Percentiles rank a stretch among this genome's conserved stretches.
Conservation (phyloP, 2,888 invertebrate genomes). For the Leptopilina myrica region DNA sequence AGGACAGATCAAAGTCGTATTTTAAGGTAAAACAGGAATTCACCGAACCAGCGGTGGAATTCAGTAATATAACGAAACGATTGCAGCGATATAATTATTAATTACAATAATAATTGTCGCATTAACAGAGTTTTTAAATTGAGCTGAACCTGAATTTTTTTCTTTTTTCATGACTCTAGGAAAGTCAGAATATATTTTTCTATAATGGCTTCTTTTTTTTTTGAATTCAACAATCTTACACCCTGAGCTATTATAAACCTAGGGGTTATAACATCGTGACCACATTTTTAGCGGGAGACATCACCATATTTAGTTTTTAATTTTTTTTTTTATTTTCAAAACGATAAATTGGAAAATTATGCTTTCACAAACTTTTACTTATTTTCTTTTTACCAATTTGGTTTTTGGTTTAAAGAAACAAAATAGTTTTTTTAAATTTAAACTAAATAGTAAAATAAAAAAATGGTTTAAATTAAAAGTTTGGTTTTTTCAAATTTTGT, state of each 20-base stretch:
- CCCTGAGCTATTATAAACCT: slow-evolving; percentile 35
- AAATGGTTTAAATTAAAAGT: too few relatives aligned
- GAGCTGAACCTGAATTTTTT: slow-evolving; percentile 18
- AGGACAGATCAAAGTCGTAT: slow-evolving; percentile 27
- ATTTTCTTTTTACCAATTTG: too few relatives aligned
- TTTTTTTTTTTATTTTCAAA: too few relatives aligned
- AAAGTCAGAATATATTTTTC: slow-evolving; percentile 32
- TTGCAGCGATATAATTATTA: slow-evolving; percentile 28
- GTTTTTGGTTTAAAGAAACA: too few relatives aligned
- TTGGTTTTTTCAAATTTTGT: too few relatives aligned
- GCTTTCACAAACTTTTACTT: too few relatives aligned
- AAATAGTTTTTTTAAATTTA: too few relatives aligned
- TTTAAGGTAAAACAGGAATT: slow-evolving; percentile 32
- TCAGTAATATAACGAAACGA: slow-evolving; percentile 13
- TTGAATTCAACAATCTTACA: slow-evolving; percentile 24
- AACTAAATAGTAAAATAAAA: too few relatives aligned
- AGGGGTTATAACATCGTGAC: slow-evolving; percentile 10
- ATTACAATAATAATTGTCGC: slow-evolving; percentile 4
- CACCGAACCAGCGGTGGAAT: slow-evolving; percentile 28
- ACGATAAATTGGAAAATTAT: too few relatives aligned
- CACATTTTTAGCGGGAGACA: slow-evolving; percentile 25
- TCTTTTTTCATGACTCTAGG: neutral
- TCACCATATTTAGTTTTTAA: neutral
- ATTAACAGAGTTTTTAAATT: neutral
- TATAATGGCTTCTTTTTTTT: slow-evolving; percentile 28